Conservation (phyloP, 2,113 vertebrate genomes). For the Pampusana beccarii region DNA sequence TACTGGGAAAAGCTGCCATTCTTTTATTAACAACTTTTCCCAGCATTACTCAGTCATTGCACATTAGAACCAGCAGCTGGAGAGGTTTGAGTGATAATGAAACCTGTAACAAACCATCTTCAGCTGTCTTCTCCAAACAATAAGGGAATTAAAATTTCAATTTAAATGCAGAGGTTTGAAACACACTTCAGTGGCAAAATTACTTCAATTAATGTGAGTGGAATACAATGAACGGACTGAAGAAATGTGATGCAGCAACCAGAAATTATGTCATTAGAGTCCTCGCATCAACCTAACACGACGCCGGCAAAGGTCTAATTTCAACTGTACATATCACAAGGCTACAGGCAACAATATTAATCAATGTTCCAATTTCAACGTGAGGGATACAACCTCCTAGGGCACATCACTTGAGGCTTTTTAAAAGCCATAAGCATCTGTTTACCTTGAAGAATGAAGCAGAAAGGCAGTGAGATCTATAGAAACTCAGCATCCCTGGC, state of each 20-base stretch:
- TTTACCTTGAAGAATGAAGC: constrained; percentile 64
- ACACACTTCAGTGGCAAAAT: constrained; percentile 86
- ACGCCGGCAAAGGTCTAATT: constrained; percentile 68
- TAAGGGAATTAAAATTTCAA: constrained; percentile 89
- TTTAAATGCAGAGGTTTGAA: constrained; percentile 88
- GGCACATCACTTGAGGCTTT: constrained; percentile 25
- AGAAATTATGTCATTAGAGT: constrained; percentile 74
- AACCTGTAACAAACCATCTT: constrained; percentile 86
- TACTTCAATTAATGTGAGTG: constrained; percentile 87
- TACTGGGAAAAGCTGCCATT: constrained; percentile 70
- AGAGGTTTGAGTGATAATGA: constrained; percentile 87
- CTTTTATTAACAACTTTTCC: constrained; percentile 78
- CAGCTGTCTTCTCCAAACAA: constrained; percentile 82
- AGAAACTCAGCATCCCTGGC: constrained; percentile 28
- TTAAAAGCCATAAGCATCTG: constrained; percentile 55
- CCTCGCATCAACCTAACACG: constrained; percentile 50
- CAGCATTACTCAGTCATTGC: constrained; percentile 79
- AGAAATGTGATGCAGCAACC: constrained; percentile 73
- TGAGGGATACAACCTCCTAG: constrained; percentile 33
- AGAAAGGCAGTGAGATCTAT: constrained; percentile 64
- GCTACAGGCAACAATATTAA: constrained; percentile 70
- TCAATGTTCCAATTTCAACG: constrained; percentile 54
- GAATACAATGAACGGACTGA: constrained; percentile 82
- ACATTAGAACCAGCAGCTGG: constrained; percentile 84
- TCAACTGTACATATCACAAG: constrained; percentile 43